These are phyloP conservation scores for Phalacrocorax aristotelis DNA, from an alignment of 2,113 vertebrate genomes.

Conservation along the genomic window DNA sequence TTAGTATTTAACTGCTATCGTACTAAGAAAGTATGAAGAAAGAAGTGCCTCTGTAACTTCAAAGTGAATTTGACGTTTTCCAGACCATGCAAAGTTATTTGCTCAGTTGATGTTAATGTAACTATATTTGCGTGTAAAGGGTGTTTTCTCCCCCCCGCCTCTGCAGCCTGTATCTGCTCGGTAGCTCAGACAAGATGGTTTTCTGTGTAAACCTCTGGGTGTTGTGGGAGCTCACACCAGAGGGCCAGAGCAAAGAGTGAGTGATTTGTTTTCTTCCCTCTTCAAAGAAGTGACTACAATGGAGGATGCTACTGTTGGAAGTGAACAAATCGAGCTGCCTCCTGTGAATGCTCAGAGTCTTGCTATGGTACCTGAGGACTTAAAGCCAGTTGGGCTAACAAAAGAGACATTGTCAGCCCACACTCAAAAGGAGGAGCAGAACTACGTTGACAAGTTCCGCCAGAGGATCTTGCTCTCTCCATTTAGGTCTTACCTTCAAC, in stretches of 20 bases:
- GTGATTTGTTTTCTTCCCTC: slow-evolving; percentile 1
- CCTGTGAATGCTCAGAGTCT: slow-evolving; percentile 23
- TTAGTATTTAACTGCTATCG: background rate
- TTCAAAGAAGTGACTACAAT: slow-evolving; percentile 78
- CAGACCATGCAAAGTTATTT: background rate
- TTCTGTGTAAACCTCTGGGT: background rate
- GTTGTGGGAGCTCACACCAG: background rate
- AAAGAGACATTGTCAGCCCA: slow-evolving; percentile 86
- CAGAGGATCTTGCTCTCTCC: slow-evolving; percentile 83
- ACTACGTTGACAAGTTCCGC: slow-evolving; percentile 83
- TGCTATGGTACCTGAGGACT: slow-evolving; percentile 63
- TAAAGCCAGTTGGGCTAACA: slow-evolving; percentile 79
- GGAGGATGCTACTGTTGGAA: slow-evolving; percentile 74
- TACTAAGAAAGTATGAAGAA: background rate
- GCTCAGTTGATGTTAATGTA: background rate
- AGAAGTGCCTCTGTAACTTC: background rate
- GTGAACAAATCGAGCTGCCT: slow-evolving; percentile 74
- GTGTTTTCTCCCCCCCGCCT: background rate
- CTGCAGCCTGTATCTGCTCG: background rate
- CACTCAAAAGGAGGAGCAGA: slow-evolving; percentile 88
- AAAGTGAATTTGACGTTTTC: background rate
- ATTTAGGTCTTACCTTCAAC: slow-evolving; percentile 82
- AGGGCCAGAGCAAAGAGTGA: background rate
- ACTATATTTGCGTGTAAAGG: background rate
- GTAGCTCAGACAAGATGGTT: background rate